Base-by-base conservation (phyloP, 1,140 invertebrate genomes). In the Saccostrea cuccullata region DNA sequence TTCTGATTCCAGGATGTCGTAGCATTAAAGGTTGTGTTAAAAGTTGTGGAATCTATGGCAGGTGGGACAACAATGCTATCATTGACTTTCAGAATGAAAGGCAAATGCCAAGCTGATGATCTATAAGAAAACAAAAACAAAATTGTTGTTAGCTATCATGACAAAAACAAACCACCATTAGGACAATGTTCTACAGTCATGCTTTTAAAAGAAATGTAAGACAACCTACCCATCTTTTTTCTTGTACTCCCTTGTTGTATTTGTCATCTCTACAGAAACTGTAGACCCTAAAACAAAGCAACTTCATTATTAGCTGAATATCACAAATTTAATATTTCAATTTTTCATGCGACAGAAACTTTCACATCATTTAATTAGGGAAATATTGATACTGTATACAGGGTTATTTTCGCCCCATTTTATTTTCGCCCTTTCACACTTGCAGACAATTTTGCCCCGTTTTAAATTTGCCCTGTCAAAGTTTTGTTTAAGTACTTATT, bases 81-180 rank as follows among this genome's bases (percentile, higher is more conserved):
- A 83, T 90, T 73, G 2, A 90, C 86, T 83, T 70, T 86, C n/a
- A 90, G 40, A n/a, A 84, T 23, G 36, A 90, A 90, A 11, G 89
- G 89, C 55, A 90, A 23, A 9, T 87, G 73, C 89, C 89, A 90
- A 3, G 60, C 55, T 70, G 77, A 82, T 6, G 84, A 84, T 23
- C 89, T 90, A 56, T 20, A 87, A 20, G 36, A 40, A 87, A 15
- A 36, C 11, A 87, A 84, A 40, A 23, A 64, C 8, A 64, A 26
- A 17, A 23, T 84, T 20, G 47, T 47, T 47, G 5, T 47, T 47
- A 36, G 30, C 9, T 47, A 8, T 47, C 9, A 8, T 47, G 47
- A 47, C 47, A 47, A 47, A 47, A 47, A 47, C 47, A 9, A 47
- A 47, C 47, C 5, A 47, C 47, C 47, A 47, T 47, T 47, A 47